Evolutionary conservation across 2,113 vertebrate species (phyloP), one percentile per base, ranked within the genome.

Genomic region (Scortum barcoo): DNA sequence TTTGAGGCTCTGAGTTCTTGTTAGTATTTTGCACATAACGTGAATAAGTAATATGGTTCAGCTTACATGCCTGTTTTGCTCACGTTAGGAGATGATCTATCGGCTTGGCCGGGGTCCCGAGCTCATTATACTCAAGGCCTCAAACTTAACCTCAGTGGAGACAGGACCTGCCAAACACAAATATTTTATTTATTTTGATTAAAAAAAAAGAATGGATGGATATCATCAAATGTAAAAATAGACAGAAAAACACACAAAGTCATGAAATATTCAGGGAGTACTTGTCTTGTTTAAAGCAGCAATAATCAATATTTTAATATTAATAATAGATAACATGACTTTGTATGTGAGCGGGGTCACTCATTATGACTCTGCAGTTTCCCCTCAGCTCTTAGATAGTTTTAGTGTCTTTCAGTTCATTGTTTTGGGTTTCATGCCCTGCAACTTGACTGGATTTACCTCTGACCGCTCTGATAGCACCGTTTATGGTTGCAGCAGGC

Each of bases 11-110:
- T 75, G 60, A 83, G 53, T 80, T 87, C 76, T 75, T 81, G 77
- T 91, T 89, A 84, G 83, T 88, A 67, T 86, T 86, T 85, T 81
- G 67, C 63, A 72, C 81, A 78, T 76, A 74, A n/a, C 58, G 42
- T 85, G 83, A 80, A 85, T 81, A 62, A 62, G 65, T 60, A 83
- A 81, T 76, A 78, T 14, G 17, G 62, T 85, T 44, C 19, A 70
- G 56, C 77, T 56, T 28, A 68, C 54, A 76, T 61, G 75, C 13
- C 82, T 72, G 73, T 78, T 80, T 61, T 71, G 33, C 40, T 84
- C 60, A 46, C 83, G 72, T 72, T 67, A 68, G 77, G 19, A n/a
- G 58, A 83, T 66, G 42, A 82, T 62, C 61, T 69, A 14, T 54
- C 20, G 57, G 36, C 70, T 84, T 76, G 71, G 70, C 33, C 42